These are phyloP conservation scores for Conus betulinus DNA, from an alignment of 1,140 invertebrate genomes.

Conservation along the genomic window DNA sequence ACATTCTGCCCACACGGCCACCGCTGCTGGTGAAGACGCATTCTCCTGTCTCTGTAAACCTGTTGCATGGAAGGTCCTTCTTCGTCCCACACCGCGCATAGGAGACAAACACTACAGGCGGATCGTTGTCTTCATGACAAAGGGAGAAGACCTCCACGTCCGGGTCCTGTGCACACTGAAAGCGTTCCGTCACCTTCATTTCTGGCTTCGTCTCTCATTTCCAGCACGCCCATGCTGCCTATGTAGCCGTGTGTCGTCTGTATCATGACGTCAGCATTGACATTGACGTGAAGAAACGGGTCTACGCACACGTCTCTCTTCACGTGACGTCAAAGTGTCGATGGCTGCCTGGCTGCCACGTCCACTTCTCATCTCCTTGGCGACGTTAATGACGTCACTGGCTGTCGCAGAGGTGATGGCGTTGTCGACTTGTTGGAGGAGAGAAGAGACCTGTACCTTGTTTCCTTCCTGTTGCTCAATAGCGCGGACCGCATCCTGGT, in stretches of 20 bases:
- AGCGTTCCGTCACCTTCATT: neutral
- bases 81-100: neutral
- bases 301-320: neutral
- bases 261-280: neutral
- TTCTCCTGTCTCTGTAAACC: neutral
- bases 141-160: neutral
- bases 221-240: neutral
- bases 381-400: neutral
- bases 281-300: neutral
- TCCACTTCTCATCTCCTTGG: neutral
- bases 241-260: neutral
- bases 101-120: neutral
- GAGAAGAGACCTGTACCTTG: neutral
- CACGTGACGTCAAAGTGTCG: neutral
- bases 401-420: neutral
- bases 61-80: neutral
- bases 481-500: too few species aligned
- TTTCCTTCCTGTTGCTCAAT: neutral
- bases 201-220: neutral
- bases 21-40: neutral
- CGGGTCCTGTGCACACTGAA: neutral
- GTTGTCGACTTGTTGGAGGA: neutral
- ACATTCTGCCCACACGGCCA: neutral
- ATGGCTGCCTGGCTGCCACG: neutral
- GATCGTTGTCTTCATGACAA: neutral